phyloP scores from a whole-genome alignment of 2,888 invertebrate species.

The Norana najaformis region DNA sequence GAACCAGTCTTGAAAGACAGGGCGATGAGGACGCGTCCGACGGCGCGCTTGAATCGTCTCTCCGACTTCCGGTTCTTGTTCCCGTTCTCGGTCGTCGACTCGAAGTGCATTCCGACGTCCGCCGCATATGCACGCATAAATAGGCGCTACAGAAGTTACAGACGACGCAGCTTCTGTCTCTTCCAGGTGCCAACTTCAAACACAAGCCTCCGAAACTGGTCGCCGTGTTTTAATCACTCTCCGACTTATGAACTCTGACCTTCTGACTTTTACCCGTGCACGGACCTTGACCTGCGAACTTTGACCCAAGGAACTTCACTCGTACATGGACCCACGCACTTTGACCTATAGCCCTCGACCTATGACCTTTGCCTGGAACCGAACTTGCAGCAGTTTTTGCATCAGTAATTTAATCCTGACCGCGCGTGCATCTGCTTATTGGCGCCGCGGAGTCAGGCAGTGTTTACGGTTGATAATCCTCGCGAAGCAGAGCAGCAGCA shows the following conservation, averaged over 20 bases:
- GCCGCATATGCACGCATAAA: not conserved
- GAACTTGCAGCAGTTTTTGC: not conserved
- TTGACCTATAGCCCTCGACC: not conserved
- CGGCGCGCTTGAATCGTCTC: slow-evolving; percentile 31
- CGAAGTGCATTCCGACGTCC: not conserved
- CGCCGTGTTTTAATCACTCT: not conserved
- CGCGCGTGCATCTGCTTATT: not conserved
- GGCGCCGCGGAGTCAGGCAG: not conserved
- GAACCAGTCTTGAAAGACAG: slow-evolving; percentile 31
- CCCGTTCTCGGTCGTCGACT: not conserved
- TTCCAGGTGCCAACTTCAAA: not conserved
- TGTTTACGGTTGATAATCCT: too few relatives aligned
- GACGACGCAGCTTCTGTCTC: not conserved
- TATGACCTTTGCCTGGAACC: not conserved
- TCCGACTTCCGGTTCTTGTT: slow-evolving; percentile 24
- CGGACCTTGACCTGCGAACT: not conserved
- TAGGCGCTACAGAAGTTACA: not conserved
- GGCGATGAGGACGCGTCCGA: slow-evolving; percentile 32
- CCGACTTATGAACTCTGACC: not conserved
- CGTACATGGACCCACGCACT: too few relatives aligned
- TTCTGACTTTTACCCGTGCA: not conserved
- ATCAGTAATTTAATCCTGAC: not conserved
- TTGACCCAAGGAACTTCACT: not conserved
- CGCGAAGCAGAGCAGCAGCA: not conserved
- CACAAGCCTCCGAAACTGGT: not conserved